Evolutionary conservation across 1,140 invertebrate species (phyloP).

Genomic region (Orchesella cincta): DNA sequence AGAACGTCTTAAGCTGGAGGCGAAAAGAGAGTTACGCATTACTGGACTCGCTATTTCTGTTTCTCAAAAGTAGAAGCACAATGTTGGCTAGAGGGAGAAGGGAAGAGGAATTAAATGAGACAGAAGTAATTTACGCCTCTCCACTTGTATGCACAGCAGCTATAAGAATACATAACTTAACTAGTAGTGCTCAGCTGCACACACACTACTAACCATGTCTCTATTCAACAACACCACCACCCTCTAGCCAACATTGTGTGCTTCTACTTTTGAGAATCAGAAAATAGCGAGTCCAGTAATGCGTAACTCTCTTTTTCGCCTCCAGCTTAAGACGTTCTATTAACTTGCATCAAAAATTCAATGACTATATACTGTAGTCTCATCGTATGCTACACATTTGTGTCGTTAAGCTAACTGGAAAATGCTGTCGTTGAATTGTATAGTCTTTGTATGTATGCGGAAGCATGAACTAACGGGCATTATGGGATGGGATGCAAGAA

Average conservation of each 20-base stretch:
- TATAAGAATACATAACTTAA: constrained; percentile 12
- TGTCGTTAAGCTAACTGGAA: not conserved
- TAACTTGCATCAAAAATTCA: not conserved
- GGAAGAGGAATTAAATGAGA: constrained; percentile 27
- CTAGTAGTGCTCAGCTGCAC: constrained; percentile 3
- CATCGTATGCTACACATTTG: not conserved
- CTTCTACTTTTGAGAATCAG: not conserved
- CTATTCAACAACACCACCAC: not conserved
- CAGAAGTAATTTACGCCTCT: constrained; percentile 29
- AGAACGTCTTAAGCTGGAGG: not conserved
- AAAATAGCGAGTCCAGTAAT: not conserved
- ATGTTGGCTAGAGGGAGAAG: constrained; percentile 7
- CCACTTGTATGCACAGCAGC: constrained; percentile 22
- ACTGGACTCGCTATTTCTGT: not conserved
- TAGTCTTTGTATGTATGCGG: not conserved
- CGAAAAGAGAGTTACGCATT: not conserved
- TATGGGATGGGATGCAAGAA: not conserved
- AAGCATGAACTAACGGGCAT: not conserved
- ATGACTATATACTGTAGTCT: not conserved
- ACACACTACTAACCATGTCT: not conserved
- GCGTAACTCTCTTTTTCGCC: not conserved
- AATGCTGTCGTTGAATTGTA: not conserved
- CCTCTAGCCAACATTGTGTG: constrained; percentile 13
- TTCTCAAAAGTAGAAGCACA: not conserved
- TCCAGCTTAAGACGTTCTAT: not conserved